Conservation (phyloP, 2,888 invertebrate species). For the Lasioglossum villosulum region DNA sequence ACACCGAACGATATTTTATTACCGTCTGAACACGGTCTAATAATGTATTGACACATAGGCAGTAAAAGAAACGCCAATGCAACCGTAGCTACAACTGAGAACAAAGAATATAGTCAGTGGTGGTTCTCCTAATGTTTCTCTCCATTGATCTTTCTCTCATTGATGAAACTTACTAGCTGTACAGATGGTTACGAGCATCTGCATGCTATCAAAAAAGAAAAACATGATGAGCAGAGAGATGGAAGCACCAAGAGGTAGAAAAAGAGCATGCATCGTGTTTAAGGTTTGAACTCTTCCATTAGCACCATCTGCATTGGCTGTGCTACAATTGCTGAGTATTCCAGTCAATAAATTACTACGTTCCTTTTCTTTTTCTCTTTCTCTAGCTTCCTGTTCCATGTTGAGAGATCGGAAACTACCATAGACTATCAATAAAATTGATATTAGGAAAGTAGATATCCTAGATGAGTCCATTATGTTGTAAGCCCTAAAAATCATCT, state of each 20-base stretch:
- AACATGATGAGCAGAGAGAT: conserved; percentile 98
- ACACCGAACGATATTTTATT: conserved; percentile 95
- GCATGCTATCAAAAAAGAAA: conserved; percentile 99
- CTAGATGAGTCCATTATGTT: conserved; percentile 99
- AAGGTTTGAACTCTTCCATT: conserved; percentile 91
- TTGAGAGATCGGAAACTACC: conserved; percentile 98
- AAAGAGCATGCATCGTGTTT: conserved; percentile 98
- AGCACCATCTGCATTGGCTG: conserved; percentile 76
- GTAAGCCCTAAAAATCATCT: conserved; percentile 89
- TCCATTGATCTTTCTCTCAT: not conserved
- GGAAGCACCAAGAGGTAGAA: conserved; percentile 97
- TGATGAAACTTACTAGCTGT: conserved; percentile 94
- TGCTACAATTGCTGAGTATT: conserved; percentile 84
- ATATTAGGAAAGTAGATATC: conserved; percentile 98
- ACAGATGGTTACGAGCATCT: conserved; percentile 97
- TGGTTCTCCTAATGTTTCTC: not conserved
- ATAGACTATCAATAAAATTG: conserved; percentile 98
- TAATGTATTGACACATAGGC: conserved; percentile 98
- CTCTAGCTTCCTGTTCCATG: conserved; percentile 97
- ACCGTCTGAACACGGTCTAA: conserved; percentile 93
- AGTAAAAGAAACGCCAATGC: conserved; percentile 97
- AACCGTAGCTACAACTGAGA: conserved; percentile 96
- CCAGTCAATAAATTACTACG: conserved; percentile 89
- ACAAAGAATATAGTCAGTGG: conserved; percentile 44
- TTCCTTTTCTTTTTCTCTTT: conserved; percentile 91